phyloP scores from a whole-genome alignment of 2,888 invertebrate genomes.

The Drosophila nr. perissopoda region DNA sequence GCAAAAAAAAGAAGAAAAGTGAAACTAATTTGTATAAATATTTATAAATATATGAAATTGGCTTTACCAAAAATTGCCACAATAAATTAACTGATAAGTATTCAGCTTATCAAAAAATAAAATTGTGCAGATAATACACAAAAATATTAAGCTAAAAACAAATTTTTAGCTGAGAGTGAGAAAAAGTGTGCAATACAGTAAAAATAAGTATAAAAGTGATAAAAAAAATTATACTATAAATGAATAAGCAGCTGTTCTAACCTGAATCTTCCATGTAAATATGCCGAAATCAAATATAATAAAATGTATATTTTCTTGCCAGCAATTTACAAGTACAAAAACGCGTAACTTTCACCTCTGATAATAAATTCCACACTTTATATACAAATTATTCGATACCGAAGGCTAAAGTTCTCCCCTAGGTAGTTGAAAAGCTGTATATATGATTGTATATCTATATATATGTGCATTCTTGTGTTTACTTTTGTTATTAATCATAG shows the following conservation, averaged over 20 bases:
- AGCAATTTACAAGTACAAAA: slow-evolving; percentile 78
- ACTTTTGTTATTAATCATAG: slow-evolving; percentile 49
- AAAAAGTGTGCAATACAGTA: slow-evolving; percentile 17
- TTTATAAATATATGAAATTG: slow-evolving; percentile 15
- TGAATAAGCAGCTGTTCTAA: neutral
- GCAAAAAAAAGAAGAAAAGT: slow-evolving; percentile 34
- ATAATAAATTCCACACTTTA: slow-evolving; percentile 13
- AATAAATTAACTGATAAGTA: slow-evolving; percentile 39
- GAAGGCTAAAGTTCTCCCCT: slow-evolving; percentile 16
- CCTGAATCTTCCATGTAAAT: slow-evolving; percentile 64
- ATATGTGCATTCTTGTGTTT: slow-evolving; percentile 1
- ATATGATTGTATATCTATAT: neutral
- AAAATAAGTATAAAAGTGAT: slow-evolving; percentile 6
- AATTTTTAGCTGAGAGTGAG: slow-evolving; percentile 11
- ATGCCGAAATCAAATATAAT: slow-evolving; percentile 31
- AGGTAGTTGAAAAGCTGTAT: neutral
- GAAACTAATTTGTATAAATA: slow-evolving; percentile 42
- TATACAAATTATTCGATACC: slow-evolving; percentile 17
- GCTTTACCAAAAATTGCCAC: slow-evolving; percentile 4
- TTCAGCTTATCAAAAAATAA: slow-evolving; percentile 35
- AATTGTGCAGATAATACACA: slow-evolving; percentile 23
- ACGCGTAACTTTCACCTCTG: slow-evolving; percentile 24
- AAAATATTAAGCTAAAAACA: neutral
- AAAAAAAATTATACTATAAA: neutral
- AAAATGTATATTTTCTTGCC: slow-evolving; percentile 23